Percentiles rank a stretch among this genome's conserved stretches.
Evolutionary conservation across 2,797 vertebrate species (phyloP).

Genomic region (Sylvilagus floridanus): DNA sequence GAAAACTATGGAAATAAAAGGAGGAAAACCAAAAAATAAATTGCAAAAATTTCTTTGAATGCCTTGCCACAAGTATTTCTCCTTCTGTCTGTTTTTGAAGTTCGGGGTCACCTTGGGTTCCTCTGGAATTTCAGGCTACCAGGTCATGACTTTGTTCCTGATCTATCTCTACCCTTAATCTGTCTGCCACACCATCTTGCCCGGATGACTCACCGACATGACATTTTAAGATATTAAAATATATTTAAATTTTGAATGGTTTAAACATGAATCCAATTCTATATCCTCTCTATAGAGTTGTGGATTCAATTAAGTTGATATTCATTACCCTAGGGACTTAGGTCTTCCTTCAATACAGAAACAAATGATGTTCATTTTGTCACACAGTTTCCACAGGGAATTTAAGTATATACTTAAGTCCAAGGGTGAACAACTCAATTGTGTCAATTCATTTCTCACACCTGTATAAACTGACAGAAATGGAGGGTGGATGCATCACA

Average conservation of each 20-base stretch:
- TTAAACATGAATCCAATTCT: constrained; percentile 65
- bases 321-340: constrained; percentile 71
- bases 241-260: constrained; percentile 72
- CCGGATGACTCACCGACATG: constrained; percentile 33
- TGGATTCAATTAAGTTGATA: constrained; percentile 69
- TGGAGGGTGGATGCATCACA: not conserved
- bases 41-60: constrained; percentile 3
- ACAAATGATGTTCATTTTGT: constrained; percentile 55
- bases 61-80: not conserved
- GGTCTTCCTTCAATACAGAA: constrained; percentile 61
- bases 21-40: not conserved
- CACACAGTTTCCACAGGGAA: constrained; percentile 47
- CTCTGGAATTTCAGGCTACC: not conserved
- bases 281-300: constrained; percentile 40
- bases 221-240: constrained; percentile 66
- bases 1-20: constrained; percentile 43
- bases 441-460: not conserved
- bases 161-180: not conserved
- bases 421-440: not conserved
- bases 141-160: not conserved
- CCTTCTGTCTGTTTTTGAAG: not conserved
- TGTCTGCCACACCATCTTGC: not conserved
- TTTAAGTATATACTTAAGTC: constrained; percentile 48
- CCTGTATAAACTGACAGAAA: not conserved
- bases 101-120: not conserved